Base-by-base conservation (phyloP, 1,140 invertebrate genomes). In the Melitaea cinxia region DNA sequence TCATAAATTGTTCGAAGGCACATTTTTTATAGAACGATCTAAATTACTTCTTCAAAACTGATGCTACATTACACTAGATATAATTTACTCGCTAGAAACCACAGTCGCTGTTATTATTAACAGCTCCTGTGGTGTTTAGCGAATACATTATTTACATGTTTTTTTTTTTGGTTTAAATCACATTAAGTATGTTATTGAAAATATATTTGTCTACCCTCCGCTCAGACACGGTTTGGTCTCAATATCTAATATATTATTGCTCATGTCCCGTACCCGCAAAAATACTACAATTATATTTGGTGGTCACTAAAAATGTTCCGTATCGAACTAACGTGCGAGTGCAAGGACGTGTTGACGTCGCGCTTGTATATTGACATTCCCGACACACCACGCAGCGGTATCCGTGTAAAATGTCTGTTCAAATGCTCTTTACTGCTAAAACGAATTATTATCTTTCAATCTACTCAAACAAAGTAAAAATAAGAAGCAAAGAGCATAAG, bases 121-220 rank as follows among this genome's bases (percentile, higher is more conserved):
- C 24, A 17, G 9, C 39, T 28, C 47, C 54, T 66, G 56, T 59
- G 65, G 67, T 56, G 23, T 65, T 26, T 66, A 57, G 59, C 55
- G 45, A 67, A 50, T 54, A 59, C 26, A 67, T 71, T 83, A 87
- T 85, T 80, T 87, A 89, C 80, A 88, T 76, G 74, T 70, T 78
- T 80, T 78, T 78, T 81, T 86, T 87, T 89, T 88, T 83, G 87
- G 78, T 88, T 83, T 73, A 80, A 84, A 87, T 87, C 85, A 88
- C 83, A 85, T 83, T 75, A 78, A 83, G 78, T 84, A 82, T 75
- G 69, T 75, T 85, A 85, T 71, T 80, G 78, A 78, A 87, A 83
- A 83, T 82, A 87, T 80, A 80, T 77, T 70, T 77, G 77, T 77
- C 77, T 88, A 88, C 76, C 78, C 73, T 77, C 77, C 72, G 75